These are phyloP conservation scores for Periophthalmus magnuspinnatus DNA, from an alignment of 2,797 vertebrate genomes.

Conservation along the genomic window DNA sequence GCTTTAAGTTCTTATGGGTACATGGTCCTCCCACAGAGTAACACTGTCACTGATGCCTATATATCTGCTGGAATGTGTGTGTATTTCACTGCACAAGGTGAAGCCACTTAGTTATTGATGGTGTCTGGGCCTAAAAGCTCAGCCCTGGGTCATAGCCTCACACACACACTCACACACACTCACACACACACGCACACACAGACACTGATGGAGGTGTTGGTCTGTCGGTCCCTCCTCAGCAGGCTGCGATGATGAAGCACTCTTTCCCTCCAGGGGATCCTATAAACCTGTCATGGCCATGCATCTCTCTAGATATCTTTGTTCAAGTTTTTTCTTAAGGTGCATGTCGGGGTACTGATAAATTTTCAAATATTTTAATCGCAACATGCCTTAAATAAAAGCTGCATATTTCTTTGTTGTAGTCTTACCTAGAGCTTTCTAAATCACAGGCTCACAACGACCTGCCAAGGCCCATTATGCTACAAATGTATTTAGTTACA, in stretches of 20 bases:
- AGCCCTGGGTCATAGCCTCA: constrained; percentile 52
- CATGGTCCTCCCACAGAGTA: constrained; percentile 82
- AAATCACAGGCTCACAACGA: constrained; percentile 60
- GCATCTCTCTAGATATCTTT: constrained; percentile 18
- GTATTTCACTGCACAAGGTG: constrained; percentile 48
- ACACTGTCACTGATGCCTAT: constrained; percentile 79
- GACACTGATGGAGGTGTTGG: constrained; percentile 58
- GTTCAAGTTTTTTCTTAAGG: constrained; percentile 15
- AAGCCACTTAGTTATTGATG: constrained; percentile 67
- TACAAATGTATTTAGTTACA: constrained; percentile 71
- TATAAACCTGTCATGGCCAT: constrained; percentile 74
- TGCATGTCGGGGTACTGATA: constrained; percentile 11
- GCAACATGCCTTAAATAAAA: constrained; percentile 11
- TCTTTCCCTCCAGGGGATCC: constrained; percentile 69
- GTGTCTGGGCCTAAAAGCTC: constrained; percentile 47
- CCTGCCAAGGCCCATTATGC: constrained; percentile 57
- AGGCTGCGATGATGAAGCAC: constrained; percentile 60
- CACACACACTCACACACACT: no score
- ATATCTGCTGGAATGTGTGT: constrained; percentile 70
- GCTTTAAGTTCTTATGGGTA: constrained; percentile 87
- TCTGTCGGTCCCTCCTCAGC: constrained; percentile 57
- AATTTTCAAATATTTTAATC: constrained; percentile 26
- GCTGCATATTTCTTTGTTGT: constrained; percentile 16
- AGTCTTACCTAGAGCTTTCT: constrained; percentile 30
- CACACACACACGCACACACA: background rate